Base-by-base conservation (phyloP, 2,797 vertebrate species). In the Rhadinocentrus ornatus region DNA sequence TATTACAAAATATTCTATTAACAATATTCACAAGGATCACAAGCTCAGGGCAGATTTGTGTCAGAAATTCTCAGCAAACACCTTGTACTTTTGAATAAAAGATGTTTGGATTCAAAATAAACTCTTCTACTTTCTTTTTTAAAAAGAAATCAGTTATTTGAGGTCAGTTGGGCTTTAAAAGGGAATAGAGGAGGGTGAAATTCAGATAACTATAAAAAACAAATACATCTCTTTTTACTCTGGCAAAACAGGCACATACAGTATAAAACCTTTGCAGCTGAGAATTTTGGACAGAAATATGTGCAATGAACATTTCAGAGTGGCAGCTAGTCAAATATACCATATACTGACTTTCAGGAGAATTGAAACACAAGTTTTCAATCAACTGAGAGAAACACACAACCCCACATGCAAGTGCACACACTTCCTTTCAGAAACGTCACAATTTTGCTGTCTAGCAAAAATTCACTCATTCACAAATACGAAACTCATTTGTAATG, bases 1-100 rank as follows among this genome's bases (percentile, higher is more conserved):
- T 94, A 94, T 94, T 94, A 94, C 93, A 95, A 95, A 95, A 95
- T 94, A 94, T 93, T 89, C 93, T 95, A 94, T 95, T 90, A 93
- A 94, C 93, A 94, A 91, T 94, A 94, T 94, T 94, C 92, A 95
- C 94, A 94, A 90, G 88, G 77, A 90, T 88, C 89, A 80, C 39
- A 66, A 91, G 90, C 83, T 92, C 85, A 87, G 82, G 80, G 89
- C 92, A 91, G 59, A 90, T 91, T 88, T 26, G 55, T 92, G 88
- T 92, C 93, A 73, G 90, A 92, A 93, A 93, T 90, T 93, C 92
- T 92, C 92, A 92, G 89, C 84, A 22, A 79, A 86, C 1, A 58
- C 87, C 88, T 93, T 94, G 94, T 95, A 93, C 94, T 94, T 95
- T 92, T 88, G 75, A 54, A 72, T 89, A 77, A 72, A 68, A 58